Evolutionary conservation across 2,888 invertebrate species (phyloP).

Genomic region (Brenthis hecate): DNA sequence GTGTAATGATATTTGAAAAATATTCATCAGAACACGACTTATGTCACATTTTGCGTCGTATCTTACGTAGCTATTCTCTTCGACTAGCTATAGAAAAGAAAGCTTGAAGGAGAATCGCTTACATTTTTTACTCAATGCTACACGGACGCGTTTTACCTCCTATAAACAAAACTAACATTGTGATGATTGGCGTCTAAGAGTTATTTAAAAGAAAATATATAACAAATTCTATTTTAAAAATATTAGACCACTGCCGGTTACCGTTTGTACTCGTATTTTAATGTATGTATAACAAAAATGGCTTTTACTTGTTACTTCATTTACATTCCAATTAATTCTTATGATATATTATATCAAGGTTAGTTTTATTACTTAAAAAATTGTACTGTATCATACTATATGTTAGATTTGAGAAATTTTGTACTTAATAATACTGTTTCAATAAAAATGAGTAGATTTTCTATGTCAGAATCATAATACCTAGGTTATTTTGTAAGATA

Average conservation of each 20-base stretch:
- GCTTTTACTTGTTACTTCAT: conserved; percentile 1
- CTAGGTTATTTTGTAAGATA: not conserved
- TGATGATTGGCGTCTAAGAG: conserved; percentile 3
- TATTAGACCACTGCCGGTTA: conserved; percentile 26
- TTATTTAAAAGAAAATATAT: conserved; percentile 15
- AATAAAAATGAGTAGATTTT: conserved; percentile 24
- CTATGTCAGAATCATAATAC: conserved; percentile 1
- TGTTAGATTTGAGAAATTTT: conserved; percentile 19
- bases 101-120: not conserved
- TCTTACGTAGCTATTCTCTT: not conserved
- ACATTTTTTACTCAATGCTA: not conserved
- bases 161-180: not conserved
- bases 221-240: conserved; percentile 19
- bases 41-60: not conserved
- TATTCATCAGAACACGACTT: too few species aligned
- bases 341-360: not conserved
- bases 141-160: not conserved
- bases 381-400: not conserved
- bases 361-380: conserved; percentile 3
- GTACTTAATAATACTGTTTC: conserved; percentile 14
- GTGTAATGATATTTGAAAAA: too few species aligned
- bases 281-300: not conserved
- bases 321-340: conserved; percentile 14
- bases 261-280: conserved; percentile 2
- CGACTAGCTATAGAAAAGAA: conserved; percentile 2